phyloP scores from a whole-genome alignment of 2,113 vertebrate species.

The Thryonomys swinderianus region DNA sequence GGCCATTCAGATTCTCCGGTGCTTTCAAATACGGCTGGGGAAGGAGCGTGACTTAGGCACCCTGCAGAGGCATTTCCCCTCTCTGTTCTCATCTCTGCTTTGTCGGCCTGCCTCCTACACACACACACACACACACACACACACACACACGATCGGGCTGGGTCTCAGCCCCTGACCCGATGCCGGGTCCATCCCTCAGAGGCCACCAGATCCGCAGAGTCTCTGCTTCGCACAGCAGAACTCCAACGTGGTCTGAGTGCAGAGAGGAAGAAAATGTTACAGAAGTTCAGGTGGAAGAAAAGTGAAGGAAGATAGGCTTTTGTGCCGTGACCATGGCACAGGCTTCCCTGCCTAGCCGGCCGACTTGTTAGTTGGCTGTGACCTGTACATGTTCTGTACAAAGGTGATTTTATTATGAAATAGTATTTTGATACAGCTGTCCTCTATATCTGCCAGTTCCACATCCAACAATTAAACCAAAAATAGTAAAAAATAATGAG shows the following conservation, averaged over 20 bases:
- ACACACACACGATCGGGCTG: constrained; percentile 4
- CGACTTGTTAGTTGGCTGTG: background rate
- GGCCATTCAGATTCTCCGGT: background rate
- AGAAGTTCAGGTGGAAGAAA: background rate
- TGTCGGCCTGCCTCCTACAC: no score
- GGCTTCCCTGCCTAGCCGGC: background rate
- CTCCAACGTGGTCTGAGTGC: background rate
- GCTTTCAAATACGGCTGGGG: background rate
- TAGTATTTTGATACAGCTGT: background rate
- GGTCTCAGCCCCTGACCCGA: constrained; percentile 1
- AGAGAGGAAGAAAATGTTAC: background rate
- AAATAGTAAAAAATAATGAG: background rate
- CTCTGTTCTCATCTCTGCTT: constrained; percentile 9
- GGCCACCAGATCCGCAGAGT: background rate
- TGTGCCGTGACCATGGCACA: background rate
- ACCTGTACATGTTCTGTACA: background rate
- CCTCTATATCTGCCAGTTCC: background rate
- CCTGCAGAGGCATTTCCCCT: constrained; percentile 39
- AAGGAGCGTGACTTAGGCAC: background rate
- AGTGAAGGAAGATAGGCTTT: background rate
- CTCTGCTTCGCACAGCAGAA: background rate
- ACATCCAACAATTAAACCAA: background rate
- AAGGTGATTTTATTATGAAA: constrained; percentile 1
- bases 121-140: constrained; percentile 21
- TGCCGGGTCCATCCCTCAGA: background rate